Base-by-base conservation (phyloP, 2,888 invertebrate species). In the Rotaria socialis region DNA sequence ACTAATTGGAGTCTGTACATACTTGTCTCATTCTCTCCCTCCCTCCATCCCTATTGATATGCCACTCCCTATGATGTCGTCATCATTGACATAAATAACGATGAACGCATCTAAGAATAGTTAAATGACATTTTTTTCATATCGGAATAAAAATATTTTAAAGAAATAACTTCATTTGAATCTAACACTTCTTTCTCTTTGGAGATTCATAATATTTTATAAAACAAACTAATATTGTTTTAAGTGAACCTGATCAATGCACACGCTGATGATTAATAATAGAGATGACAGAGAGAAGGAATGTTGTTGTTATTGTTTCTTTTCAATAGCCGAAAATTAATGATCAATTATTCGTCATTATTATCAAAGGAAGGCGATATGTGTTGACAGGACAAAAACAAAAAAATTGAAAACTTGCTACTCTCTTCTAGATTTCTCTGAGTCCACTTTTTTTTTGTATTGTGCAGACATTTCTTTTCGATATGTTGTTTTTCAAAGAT, bases 191-290 rank as follows among this genome's bases (percentile, higher is more conserved):
- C 16, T 52, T 11, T 14, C 52, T 52, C 52, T 52, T 52, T 52
- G 16, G 16, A 52, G 16, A 52, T 14, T 52, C 52, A 52, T 14
- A 52, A 52, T 11, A 16, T 16, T 52, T 52, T 27, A 67, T 2
- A 67, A 35, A 19, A 35, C 35, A 67, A 67, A 35, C 67, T 67
- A 19, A 67, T 67, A 67, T 35, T 67, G 35, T 67, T 67, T 27
- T n/a, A 60, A 60, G 27, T 60, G 27, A 60, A 60, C 58, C 67
- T 67, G 67, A 67, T 67, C 67, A 67, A 67, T 67, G 16, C 3
- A 67, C 35, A 67, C 67, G 67, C 67, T 67, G 67, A 67, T 35
- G 67, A 67, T 67, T 67, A 67, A 67, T 67, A 67, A 67, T 67
- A 41, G 19, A 67, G 67, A 67, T 67, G 67, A 67, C n/a, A 67